Evolutionary conservation across 2,113 vertebrate genomes (phyloP).

Genomic region (Capreolus pygargus): DNA sequence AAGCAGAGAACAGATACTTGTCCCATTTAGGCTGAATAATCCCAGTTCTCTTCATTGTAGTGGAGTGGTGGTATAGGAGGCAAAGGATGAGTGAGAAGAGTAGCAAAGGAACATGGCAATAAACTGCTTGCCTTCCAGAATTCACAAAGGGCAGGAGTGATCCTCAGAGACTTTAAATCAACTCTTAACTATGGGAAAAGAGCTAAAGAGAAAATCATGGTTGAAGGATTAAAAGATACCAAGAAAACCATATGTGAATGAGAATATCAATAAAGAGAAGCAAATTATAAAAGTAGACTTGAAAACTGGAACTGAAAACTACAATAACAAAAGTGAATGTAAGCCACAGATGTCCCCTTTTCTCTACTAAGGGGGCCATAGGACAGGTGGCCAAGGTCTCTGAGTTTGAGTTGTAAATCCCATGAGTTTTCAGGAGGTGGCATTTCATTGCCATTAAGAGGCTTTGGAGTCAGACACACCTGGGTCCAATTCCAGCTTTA

Average conservation of each 20-base stretch:
- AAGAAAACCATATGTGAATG: neutral
- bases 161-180: conserved; percentile 5
- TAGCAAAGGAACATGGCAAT: neutral
- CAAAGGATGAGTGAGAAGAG: neutral
- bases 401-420: conserved; percentile 19
- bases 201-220: neutral
- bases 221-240: neutral
- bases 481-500: neutral
- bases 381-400: neutral
- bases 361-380: neutral
- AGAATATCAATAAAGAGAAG: neutral
- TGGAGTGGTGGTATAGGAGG: neutral
- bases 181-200: conserved; percentile 16
- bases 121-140: conserved; percentile 8
- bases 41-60: neutral
- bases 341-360: neutral
- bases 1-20: neutral
- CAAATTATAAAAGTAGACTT: conserved; percentile 28
- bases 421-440: neutral
- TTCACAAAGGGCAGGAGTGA: neutral
- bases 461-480: neutral
- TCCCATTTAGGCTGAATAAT: neutral
- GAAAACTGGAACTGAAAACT: neutral
- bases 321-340: neutral
- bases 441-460: conserved; percentile 1